phyloP scores from a whole-genome alignment of 2,113 vertebrate species.

The Chionis minor region DNA sequence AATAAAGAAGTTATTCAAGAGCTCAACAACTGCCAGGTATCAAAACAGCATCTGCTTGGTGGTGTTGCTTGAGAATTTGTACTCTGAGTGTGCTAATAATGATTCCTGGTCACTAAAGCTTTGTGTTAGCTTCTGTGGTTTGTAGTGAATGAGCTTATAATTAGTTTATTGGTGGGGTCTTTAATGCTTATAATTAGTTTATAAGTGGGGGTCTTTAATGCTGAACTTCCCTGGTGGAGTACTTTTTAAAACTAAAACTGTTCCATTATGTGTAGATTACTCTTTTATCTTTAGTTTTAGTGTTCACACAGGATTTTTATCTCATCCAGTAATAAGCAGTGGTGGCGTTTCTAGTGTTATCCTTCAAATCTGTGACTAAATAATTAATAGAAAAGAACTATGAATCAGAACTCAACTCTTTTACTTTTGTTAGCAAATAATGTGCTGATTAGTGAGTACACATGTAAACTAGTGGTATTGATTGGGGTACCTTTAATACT shows the following conservation, averaged over 20 bases:
- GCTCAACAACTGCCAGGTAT: conserved; percentile 98
- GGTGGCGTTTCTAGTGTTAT: background rate
- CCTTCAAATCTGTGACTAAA: background rate
- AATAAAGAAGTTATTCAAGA: conserved; percentile 98
- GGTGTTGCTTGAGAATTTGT: background rate
- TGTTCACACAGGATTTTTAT: background rate
- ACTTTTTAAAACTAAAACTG: background rate
- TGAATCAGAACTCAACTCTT: background rate
- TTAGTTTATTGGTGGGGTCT: background rate
- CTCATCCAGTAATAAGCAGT: background rate
- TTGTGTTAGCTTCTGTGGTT: background rate
- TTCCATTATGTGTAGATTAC: background rate
- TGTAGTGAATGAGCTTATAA: background rate
- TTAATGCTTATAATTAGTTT: background rate
- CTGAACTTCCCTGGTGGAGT: background rate
- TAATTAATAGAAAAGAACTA: background rate
- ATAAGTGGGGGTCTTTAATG: background rate
- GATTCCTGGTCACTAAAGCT: background rate
- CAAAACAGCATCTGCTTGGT: background rate
- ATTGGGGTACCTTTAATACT: background rate
- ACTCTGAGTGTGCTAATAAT: background rate
- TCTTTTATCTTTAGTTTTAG: background rate
- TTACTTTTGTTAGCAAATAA: background rate
- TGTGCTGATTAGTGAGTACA: background rate
- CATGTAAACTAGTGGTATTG: background rate